Base-by-base conservation (phyloP, 2,113 vertebrate species). In the Perca schrenkii region DNA sequence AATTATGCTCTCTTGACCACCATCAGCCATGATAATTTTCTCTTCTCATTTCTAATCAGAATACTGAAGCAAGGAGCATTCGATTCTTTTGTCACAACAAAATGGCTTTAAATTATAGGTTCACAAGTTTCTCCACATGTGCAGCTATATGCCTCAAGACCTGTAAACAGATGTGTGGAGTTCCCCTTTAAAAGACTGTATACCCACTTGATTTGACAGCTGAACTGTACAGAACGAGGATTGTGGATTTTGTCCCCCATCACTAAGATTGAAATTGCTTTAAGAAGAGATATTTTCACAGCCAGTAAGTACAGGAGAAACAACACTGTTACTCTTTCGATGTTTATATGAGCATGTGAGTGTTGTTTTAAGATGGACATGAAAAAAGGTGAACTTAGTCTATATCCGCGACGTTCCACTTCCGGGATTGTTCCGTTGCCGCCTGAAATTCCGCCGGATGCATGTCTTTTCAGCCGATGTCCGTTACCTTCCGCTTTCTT, bases 1-100 rank as follows among this genome's bases (percentile, higher is more conserved):
- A 43, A 43, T 43, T 43, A 34, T 88, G 84, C 82, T 76, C 85
- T 85, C 82, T 87, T 87, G 67, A 64, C 74, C 80, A 86, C 57
- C 75, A 60, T 43, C 53, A 56, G 19, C 31, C 54, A 63, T 22
- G 21, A 70, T 63, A 47, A 77, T 74, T 40, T 52, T 57, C 5
- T 71, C 16, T 54, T 58, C 34, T 46, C n/a, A 60, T 74, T 43
- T 77, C 16, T 58, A 56, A 74, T 40, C 19, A 53, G 22, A 40
- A 15, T 34, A 21, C 14, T 74, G 25, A 70, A 28, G 2, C 10
- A 65, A 28, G 4, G 4, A 28, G n/a, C 15, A 47, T 10, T 21
- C 0, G 25, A 21, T 40, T 8, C 4, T 56, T 40, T 13, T 34
- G 7, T 50, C 3, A 0, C 7, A 1, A 56, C 17, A 14, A 50